phyloP scores from a whole-genome alignment of 2,797 vertebrate genomes.

The Spinibarbus caldwelli region DNA sequence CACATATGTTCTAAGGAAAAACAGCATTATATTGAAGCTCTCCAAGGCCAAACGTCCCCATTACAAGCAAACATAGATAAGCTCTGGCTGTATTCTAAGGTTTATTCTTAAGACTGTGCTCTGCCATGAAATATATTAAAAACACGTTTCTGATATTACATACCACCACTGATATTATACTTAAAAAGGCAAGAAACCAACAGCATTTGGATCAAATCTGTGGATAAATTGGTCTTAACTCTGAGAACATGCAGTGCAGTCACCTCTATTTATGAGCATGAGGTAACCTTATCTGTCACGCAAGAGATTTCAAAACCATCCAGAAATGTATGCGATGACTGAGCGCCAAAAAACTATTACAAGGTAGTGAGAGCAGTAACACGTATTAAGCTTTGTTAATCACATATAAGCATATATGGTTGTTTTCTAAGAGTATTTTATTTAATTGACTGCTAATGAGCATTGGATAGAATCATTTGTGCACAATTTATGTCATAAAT shows the following conservation, averaged over 20 bases:
- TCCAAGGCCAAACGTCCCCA: conserved; percentile 11
- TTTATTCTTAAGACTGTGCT: conserved; percentile 10
- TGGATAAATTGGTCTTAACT: conserved; percentile 5
- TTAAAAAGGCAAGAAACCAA: conserved; percentile 21
- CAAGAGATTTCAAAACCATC: conserved; percentile 18
- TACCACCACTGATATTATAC: not conserved
- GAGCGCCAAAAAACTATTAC: not conserved
- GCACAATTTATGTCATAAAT: conserved; percentile 66
- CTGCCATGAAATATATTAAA: conserved; percentile 20
- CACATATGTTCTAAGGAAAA: too few relatives aligned
- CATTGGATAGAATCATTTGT: conserved; percentile 25
- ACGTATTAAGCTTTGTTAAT: not conserved
- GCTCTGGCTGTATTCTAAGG: not conserved
- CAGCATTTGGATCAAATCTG: conserved; percentile 6
- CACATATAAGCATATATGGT: not conserved
- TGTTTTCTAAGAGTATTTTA: not conserved
- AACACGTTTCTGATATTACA: conserved; percentile 35
- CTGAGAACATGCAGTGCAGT: conserved; percentile 13
- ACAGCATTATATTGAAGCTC: not conserved
- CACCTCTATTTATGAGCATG: conserved; percentile 31
- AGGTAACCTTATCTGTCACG: conserved; percentile 45
- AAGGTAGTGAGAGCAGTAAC: not conserved
- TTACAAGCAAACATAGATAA: conserved; percentile 33
- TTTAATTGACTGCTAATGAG: conserved; percentile 21
- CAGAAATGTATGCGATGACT: conserved; percentile 18